phyloP scores from a whole-genome alignment of 1,140 invertebrate species.

The Hestina assimilis region DNA sequence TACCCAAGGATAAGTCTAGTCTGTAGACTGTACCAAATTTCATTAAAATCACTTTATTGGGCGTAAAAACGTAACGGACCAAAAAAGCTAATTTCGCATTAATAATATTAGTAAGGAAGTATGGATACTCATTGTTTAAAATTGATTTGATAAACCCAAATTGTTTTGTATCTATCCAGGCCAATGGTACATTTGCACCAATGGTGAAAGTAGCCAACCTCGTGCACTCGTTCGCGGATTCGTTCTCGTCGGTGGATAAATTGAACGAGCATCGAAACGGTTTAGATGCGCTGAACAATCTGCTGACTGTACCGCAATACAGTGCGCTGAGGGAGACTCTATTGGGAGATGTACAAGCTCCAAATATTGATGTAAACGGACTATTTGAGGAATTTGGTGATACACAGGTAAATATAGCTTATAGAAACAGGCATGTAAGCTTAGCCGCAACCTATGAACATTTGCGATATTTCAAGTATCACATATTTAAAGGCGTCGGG shows the following conservation, averaged over 20 bases:
- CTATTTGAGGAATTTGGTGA: constrained; percentile 60
- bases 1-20: no score
- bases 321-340: constrained; percentile 37
- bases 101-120: background rate
- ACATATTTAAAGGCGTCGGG: no score
- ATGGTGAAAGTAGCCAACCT: constrained; percentile 75
- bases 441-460: no score
- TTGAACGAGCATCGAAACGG: constrained; percentile 71
- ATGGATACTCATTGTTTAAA: background rate
- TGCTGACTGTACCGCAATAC: constrained; percentile 52
- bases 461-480: no score
- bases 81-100: no score
- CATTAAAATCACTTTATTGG: no score
- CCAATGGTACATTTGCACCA: constrained; percentile 80
- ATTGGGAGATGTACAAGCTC: constrained; percentile 34
- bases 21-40: no score
- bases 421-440: background rate
- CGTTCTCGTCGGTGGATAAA: constrained; percentile 69
- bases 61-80: no score
- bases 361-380: constrained; percentile 52
- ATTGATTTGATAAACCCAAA: background rate
- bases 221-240: constrained; percentile 70
- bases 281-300: constrained; percentile 64
- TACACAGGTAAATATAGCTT: constrained; percentile 43
- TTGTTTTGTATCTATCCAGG: constrained; percentile 48